These are phyloP conservation scores for Vulpes ferrilata DNA, from an alignment of 2,113 vertebrate species.

Conservation along the genomic window DNA sequence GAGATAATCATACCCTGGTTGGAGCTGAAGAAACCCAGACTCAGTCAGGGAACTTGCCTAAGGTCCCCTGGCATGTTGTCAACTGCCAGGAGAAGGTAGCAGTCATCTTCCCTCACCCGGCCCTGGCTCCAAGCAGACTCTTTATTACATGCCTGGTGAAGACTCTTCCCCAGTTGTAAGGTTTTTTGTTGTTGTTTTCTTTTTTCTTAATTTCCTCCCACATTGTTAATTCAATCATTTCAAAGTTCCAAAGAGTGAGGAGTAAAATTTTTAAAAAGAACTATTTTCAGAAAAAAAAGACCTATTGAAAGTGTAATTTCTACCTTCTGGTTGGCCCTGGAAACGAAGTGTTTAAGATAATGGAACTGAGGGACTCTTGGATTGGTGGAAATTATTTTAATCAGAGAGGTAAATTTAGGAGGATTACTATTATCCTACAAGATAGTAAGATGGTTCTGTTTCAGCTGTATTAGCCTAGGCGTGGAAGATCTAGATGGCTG, in stretches of 20 bases:
- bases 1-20: slow-evolving; percentile 55
- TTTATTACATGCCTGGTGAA: background rate
- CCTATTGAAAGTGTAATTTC: slow-evolving; percentile 47
- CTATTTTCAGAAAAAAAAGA: background rate
- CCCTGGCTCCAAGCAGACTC: background rate
- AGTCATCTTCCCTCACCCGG: background rate
- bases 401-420: slow-evolving; percentile 55
- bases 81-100: background rate
- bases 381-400: slow-evolving; percentile 69
- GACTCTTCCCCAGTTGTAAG: background rate
- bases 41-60: background rate
- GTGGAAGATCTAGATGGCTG: slow-evolving; percentile 38
- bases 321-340: slow-evolving; percentile 63
- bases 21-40: slow-evolving; percentile 71
- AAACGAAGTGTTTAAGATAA: slow-evolving; percentile 67
- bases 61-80: slow-evolving; percentile 40
- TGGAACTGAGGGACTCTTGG: slow-evolving; percentile 42
- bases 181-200: background rate
- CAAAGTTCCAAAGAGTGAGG: background rate
- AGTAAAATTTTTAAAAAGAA: background rate
- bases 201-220: background rate
- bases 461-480: background rate
- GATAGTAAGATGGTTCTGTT: slow-evolving; percentile 21
- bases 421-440: slow-evolving; percentile 54
- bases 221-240: background rate